Base-by-base conservation (phyloP, 2,797 vertebrate genomes). In the Momotus momota region DNA sequence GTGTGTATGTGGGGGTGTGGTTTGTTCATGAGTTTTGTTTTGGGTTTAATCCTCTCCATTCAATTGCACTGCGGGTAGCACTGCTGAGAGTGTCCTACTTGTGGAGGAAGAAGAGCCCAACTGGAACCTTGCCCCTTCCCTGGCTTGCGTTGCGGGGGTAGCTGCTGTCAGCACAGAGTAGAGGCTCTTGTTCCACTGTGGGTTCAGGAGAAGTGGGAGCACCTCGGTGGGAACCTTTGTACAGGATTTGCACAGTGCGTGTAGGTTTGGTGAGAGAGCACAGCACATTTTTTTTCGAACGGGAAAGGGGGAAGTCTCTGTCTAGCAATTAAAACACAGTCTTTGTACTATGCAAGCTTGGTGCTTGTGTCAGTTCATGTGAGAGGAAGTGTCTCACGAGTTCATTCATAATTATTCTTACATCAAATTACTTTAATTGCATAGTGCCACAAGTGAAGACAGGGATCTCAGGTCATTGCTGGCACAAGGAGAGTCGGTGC, bases 241-340 rank as follows among this genome's bases (percentile, higher is more conserved):
- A 13, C 2, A 2, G 41, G 21, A 4, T 51, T 69, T 78, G 23
- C 23, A 19, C 12, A 3, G 13, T 26, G 25, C 4, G 0, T 2
- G 7, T 31, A 33, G 31, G 18, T 27, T 73, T 78, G 40, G 6
- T 66, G 33, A 46, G 41, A 51, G 15, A 67, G 31, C 12, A 41
- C 9, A 12, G 35, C 0, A 38, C 21, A 14, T 66, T 82, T 65
- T 61, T 49, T 5, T 1, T 40, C 35, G 35, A 64, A 2, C 2
- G 27, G 21, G 38, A 18, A 49, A 48, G 33, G 31, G 4, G 10
- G 61, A 70, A 40, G 31, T 57, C 9, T 51, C 55, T 88, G 67
- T 12, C 17, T 35, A 45, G 57, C 22, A 52, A 22, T 31, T 1
- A 4, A 26, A 81, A 55, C 1, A 5, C 51, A 81, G 40, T 27